Base-by-base conservation (phyloP, 1,140 invertebrate species). In the Akabosia matsudoensis region DNA sequence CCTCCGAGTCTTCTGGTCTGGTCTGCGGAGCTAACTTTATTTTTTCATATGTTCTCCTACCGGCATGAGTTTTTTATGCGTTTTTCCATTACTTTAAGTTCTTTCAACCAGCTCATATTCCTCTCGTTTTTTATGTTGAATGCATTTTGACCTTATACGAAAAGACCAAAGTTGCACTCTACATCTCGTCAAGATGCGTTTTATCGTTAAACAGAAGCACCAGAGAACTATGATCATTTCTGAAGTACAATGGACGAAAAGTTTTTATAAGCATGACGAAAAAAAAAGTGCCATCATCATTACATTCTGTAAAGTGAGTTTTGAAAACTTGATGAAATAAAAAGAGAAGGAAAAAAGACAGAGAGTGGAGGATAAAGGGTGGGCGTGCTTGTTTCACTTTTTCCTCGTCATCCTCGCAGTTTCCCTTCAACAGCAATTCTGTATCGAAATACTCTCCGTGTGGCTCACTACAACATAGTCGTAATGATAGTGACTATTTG, bases 361-460 rank as follows among this genome's bases (percentile, higher is more conserved):
- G 30, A 30, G 31, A 67, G 31, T 30, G 61, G 31, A 67, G 24
- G 61, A 67, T 67, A 67, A 56, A 30, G 61, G 61, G 61, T 67
- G 61, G 61, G 61, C 61, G 61, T 67, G 61, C 61, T 30, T n/a
- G 31, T 28, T 67, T 10, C 61, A 67, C 26, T 67, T 67, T 67
- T 24, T 67, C 61, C 26, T 67, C 61, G 61, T 67, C 61, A 67
- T 67, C 61, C 26, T 67, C 61, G 28, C 61, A 4, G 26, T 67
- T 30, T 67, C 61, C 61, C 61, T 31, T 31, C 24, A 56, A 56
- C 54, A 56, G 37, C 18, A n/a, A n/a, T 45, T 18, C 7, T 45
- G n/a, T 56, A 7, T 56, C 54, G 22, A 56, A 22, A 7, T 56
- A 18, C 37, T 45, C 37, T 45, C 37, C n/a, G n/a, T n/a, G 37